Percentiles rank a stretch among this genome's conserved stretches.
Conservation (phyloP, 1,140 invertebrate genomes). For the Tribolium madens region DNA sequence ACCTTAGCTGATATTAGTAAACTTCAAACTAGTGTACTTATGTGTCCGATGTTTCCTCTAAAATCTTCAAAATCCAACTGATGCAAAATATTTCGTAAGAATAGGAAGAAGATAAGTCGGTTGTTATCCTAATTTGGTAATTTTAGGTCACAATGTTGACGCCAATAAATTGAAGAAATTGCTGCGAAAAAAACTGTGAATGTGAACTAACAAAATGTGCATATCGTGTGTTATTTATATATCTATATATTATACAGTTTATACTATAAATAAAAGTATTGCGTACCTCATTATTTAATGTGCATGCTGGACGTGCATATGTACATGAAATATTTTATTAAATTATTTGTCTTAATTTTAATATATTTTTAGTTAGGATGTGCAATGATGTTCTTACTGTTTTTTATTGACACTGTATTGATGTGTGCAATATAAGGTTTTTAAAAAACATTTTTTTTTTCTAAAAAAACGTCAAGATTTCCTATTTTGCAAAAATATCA, state of each 20-base stretch:
- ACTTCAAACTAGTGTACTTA: constrained; percentile 63
- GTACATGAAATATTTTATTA: constrained; percentile 35
- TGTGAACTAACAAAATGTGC: constrained; percentile 53
- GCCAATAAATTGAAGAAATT: constrained; percentile 58
- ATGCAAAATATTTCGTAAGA: constrained; percentile 58
- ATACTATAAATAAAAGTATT: constrained; percentile 46
- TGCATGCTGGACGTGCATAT: constrained; percentile 62
- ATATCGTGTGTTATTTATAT: constrained; percentile 57
- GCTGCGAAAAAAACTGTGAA: constrained; percentile 59
- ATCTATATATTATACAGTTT: constrained; percentile 53
- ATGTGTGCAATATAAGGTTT: constrained; percentile 50
- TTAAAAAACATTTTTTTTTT: not conserved
- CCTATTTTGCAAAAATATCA: no score
- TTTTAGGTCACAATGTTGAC: constrained; percentile 62
- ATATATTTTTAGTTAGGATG: constrained; percentile 50
- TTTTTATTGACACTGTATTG: constrained; percentile 53
- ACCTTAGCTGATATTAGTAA: constrained; percentile 76
- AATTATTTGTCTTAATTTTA: constrained; percentile 49
- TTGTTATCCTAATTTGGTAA: not conserved
- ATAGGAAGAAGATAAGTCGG: not conserved
- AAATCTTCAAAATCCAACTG: constrained; percentile 57
- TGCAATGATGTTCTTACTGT: constrained; percentile 52
- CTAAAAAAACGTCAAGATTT: no score
- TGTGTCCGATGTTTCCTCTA: constrained; percentile 52
- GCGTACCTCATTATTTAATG: constrained; percentile 39